A percentile compares a stretch with the other conserved stretches of the same genome.
Evolutionary conservation across 2,797 vertebrate genomes (phyloP).

Genomic region (Halcyon leucocephala): DNA sequence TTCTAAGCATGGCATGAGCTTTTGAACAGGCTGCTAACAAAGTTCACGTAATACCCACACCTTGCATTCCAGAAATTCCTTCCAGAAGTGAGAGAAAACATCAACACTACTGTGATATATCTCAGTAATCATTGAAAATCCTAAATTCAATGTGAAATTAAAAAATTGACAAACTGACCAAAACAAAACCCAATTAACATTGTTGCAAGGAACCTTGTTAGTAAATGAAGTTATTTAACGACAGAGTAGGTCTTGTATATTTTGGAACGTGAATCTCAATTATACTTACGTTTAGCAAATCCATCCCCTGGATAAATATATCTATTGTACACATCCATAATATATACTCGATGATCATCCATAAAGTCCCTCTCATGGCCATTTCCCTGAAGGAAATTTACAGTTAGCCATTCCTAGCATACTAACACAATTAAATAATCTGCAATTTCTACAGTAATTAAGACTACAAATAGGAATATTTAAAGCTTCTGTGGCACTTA

Average conservation of each 20-base stretch:
- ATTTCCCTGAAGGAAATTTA: conserved; percentile 86
- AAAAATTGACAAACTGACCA: too few relatives aligned
- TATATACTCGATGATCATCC: conserved; percentile 91
- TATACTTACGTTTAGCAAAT: conserved; percentile 91
- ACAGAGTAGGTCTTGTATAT: neutral
- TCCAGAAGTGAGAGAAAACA: neutral
- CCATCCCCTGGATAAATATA: conserved; percentile 93
- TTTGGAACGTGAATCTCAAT: neutral
- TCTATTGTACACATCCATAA: conserved; percentile 96
- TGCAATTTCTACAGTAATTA: neutral
- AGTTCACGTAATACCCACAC: neutral
- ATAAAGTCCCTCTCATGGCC: conserved; percentile 96
- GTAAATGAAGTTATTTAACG: neutral
- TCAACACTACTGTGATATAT: rapidly evolving
- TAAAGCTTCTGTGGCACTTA: neutral
- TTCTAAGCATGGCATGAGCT: neutral
- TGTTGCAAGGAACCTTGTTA: neutral
- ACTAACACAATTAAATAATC: neutral
- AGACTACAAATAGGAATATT: neutral
- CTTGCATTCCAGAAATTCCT: neutral
- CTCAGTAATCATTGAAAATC: neutral
- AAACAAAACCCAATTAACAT: neutral
- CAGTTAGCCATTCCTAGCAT: neutral
- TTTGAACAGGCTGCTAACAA: neutral
- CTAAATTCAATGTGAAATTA: rapidly evolving